Conservation (phyloP, 1,140 invertebrate genomes). For the Drusus annulatus region DNA sequence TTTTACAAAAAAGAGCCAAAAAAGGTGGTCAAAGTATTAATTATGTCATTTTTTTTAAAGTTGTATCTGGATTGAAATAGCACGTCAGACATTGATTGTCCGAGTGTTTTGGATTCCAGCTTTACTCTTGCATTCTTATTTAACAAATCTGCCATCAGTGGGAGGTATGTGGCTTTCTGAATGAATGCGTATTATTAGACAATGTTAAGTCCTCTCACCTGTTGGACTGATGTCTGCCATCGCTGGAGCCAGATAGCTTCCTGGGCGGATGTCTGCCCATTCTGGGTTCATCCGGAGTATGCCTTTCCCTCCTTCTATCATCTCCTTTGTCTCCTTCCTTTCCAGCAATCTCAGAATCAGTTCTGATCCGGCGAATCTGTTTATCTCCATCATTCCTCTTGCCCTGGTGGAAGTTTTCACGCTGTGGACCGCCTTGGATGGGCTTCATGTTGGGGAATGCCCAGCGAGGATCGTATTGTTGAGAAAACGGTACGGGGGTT, state of each 20-base stretch:
- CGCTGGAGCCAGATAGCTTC: conserved; percentile 56
- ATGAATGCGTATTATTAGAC: conserved; percentile 17
- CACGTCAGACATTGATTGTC: background rate
- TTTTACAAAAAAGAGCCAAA: no score
- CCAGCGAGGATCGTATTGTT: conserved; percentile 69
- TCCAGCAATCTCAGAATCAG: conserved; percentile 54
- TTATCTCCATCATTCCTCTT: conserved; percentile 39
- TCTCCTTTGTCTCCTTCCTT: conserved; percentile 60
- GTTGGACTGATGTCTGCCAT: conserved; percentile 52
- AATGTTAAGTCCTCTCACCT: conserved; percentile 13
- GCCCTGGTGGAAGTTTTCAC: conserved; percentile 53
- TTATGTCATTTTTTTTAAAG: no score
- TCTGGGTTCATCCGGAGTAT: conserved; percentile 54
- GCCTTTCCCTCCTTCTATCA: conserved; percentile 55
- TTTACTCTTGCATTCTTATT: conserved; percentile 41
- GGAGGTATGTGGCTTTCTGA: conserved; percentile 42
- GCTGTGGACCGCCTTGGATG: conserved; percentile 31
- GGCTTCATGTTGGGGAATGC: conserved; percentile 43
- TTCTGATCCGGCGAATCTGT: conserved; percentile 48
- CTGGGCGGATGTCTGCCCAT: conserved; percentile 47
- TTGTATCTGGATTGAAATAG: conserved; percentile 41
- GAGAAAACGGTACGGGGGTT: conserved; percentile 64
- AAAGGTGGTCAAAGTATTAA: no score
- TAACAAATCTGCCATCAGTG: conserved; percentile 26
- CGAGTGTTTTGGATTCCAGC: conserved; percentile 43